A percentile compares a stretch with the other conserved stretches of the same genome.
Conservation (phyloP, 37 sponge, comb jelly and placozoan species). For the Halichondria panicea region DNA sequence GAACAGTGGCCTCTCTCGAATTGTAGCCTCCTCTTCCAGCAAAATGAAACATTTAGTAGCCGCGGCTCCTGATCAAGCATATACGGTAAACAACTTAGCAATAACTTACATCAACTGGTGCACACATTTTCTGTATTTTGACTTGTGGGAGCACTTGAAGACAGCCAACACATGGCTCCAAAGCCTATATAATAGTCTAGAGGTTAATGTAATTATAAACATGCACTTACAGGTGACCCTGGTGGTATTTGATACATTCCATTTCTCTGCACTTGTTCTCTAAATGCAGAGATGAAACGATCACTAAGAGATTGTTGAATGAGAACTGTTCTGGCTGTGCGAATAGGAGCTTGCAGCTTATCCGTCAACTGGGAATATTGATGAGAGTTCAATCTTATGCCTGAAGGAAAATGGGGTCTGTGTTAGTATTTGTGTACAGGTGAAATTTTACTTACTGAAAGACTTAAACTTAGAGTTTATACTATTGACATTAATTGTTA, state of each 20-base stretch:
- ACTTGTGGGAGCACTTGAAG: slow-evolving; percentile 67
- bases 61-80: too few species aligned
- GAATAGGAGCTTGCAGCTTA: slow-evolving; percentile 67
- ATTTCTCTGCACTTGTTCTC: slow-evolving; percentile 80
- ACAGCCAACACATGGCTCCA: slow-evolving; percentile 94
- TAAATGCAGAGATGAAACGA: slow-evolving; percentile 81
- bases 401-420: slow-evolving; percentile 3
- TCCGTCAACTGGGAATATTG: slow-evolving; percentile 73
- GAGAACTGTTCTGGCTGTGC: slow-evolving; percentile 78
- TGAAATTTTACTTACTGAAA: slow-evolving; percentile 44
- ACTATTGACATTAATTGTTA: slow-evolving; percentile 58
- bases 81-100: too few species aligned
- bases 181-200: slow-evolving; percentile 8
- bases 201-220: background rate
- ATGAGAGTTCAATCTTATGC: slow-evolving; percentile 68
- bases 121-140: slow-evolving; percentile 87
- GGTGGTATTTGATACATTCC: slow-evolving; percentile 44
- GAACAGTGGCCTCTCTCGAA: too few species aligned
- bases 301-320: slow-evolving; percentile 88
- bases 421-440: background rate
- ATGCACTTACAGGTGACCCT: slow-evolving; percentile 52
- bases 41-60: too few species aligned
- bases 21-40: too few species aligned
- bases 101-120: slow-evolving; percentile 31
- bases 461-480: slow-evolving; percentile 24